phyloP scores from a whole-genome alignment of 2,113 vertebrate genomes.

The Gnathonemus longibarbis region DNA sequence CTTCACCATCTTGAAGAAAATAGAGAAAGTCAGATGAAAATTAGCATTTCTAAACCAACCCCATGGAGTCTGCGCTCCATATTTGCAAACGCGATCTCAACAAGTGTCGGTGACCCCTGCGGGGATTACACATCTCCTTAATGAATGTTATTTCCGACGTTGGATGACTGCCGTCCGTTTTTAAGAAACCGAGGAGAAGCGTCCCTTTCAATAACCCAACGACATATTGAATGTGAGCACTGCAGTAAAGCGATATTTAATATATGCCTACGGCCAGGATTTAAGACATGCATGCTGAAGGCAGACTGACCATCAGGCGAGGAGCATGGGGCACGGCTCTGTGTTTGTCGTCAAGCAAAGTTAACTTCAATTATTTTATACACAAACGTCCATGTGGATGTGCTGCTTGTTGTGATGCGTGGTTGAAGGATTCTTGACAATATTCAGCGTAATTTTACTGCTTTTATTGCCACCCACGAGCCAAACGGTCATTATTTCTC shows the following conservation, averaged over 20 bases:
- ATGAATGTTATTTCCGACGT: neutral
- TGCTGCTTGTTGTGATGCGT: neutral
- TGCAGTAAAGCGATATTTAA: neutral
- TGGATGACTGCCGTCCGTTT: neutral
- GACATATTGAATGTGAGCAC: neutral
- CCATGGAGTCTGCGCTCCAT: neutral
- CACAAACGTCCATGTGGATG: neutral
- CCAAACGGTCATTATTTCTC: neutral
- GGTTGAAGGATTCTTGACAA: neutral
- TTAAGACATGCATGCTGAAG: neutral
- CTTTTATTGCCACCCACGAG: neutral
- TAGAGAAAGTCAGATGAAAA: neutral
- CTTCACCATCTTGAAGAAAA: neutral
- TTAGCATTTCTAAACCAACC: constrained; percentile 12
- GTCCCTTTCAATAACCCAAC: neutral
- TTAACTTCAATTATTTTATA: neutral
- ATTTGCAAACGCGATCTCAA: neutral
- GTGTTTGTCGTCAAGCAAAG: neutral
- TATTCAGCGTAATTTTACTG: neutral
- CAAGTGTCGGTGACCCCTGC: neutral
- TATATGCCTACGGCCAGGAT: neutral
- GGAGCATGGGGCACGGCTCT: neutral
- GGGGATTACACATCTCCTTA: neutral
- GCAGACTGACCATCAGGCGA: neutral
- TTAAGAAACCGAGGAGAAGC: neutral